Evolutionary conservation across 2,113 vertebrate genomes (phyloP).

Genomic region (Formicarius rufipectus): DNA sequence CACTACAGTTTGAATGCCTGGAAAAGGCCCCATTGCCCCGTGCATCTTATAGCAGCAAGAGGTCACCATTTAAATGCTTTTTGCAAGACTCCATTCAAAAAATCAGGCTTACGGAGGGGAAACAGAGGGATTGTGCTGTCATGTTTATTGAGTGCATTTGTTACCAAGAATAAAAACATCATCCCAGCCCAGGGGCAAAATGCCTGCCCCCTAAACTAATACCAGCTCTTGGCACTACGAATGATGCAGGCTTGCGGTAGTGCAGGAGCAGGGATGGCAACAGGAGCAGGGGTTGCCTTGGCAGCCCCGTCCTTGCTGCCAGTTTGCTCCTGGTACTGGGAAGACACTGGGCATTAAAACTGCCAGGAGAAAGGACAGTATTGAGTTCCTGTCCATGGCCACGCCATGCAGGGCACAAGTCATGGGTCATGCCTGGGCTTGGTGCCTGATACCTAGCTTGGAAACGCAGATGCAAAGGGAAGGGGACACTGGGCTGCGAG

Average conservation of each 20-base stretch:
- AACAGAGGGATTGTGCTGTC: accelerated
- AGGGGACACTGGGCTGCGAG: accelerated
- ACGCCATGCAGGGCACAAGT: accelerated
- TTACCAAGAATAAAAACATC: background rate
- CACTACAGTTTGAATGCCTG: background rate
- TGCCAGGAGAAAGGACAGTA: accelerated
- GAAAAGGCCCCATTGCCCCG: background rate
- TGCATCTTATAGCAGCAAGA: background rate
- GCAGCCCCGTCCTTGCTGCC: background rate
- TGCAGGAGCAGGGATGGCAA: background rate
- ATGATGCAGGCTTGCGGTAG: background rate
- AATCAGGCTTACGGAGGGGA: background rate
- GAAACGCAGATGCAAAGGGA: background rate
- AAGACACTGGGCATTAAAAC: accelerated
- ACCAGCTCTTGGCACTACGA: accelerated
- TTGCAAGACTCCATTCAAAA: background rate
- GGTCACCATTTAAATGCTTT: background rate
- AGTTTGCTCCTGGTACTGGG: background rate
- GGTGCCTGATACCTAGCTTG: background rate
- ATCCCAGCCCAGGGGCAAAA: background rate
- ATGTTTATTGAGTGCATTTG: background rate
- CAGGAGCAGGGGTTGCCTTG: background rate
- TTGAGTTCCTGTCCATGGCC: accelerated
- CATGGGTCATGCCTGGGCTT: background rate
- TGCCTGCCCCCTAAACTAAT: accelerated